Conservation (phyloP, 2,113 vertebrate species). For the Bubo scandiacus region DNA sequence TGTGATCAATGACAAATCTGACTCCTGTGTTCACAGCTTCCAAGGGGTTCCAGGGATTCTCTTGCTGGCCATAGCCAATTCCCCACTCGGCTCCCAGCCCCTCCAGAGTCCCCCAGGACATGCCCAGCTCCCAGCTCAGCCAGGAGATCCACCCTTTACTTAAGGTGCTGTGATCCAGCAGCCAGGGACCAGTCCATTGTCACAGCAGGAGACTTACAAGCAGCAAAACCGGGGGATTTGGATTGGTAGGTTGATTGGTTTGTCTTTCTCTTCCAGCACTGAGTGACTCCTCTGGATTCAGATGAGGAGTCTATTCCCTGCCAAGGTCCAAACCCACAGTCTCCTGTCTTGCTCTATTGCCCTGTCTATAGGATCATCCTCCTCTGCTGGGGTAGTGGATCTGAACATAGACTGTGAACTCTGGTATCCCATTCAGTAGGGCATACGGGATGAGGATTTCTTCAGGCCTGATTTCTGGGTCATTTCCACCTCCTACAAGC, state of each 20-base stretch:
- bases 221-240: fast-evolving
- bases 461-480: not conserved
- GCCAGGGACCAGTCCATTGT: not conserved
- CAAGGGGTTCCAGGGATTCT: not conserved
- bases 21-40: not conserved
- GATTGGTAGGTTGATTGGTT: not conserved
- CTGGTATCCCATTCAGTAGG: not conserved
- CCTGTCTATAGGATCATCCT: not conserved
- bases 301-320: not conserved
- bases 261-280: not conserved
- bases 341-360: not conserved
- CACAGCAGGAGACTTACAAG: not conserved
- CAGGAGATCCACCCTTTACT: not conserved
- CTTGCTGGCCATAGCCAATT: not conserved
- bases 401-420: fast-evolving
- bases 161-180: not conserved
- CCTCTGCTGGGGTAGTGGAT: not conserved
- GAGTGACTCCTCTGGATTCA: not conserved
- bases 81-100: not conserved
- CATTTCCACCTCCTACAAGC: not conserved
- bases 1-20: not conserved
- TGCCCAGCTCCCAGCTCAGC: not conserved
- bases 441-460: no score
- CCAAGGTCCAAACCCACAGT: not conserved
- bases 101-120: not conserved